A percentile compares a stretch with the other conserved stretches of the same genome.
Conservation (phyloP, 2,797 vertebrate genomes). For the Channa striata region DNA sequence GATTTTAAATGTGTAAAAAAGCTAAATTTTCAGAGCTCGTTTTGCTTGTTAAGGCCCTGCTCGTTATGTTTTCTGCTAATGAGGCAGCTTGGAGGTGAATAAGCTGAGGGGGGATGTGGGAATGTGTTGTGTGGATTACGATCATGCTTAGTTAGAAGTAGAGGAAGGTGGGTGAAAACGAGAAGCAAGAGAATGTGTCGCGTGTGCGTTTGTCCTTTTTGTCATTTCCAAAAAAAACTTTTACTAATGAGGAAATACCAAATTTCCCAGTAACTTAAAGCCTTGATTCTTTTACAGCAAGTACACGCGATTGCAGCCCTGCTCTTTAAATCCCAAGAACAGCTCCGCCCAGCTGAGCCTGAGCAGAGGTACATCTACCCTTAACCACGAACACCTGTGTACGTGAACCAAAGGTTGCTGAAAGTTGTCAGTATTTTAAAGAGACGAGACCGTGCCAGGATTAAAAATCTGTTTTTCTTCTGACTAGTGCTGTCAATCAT, state of each 20-base stretch:
- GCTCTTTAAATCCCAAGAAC: background rate
- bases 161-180: background rate
- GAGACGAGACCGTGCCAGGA: background rate
- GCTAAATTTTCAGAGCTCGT: constrained; percentile 60
- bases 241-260: too few relatives aligned
- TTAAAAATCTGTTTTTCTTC: background rate
- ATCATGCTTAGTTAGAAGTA: constrained; percentile 3
- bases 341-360: background rate
- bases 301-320: background rate
- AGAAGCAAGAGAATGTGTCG: background rate
- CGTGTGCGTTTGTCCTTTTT: background rate
- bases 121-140: constrained; percentile 18
- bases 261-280: background rate
- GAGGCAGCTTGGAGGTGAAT: constrained; percentile 68
- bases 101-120: constrained; percentile 53
- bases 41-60: constrained; percentile 67
- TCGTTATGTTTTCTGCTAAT: constrained; percentile 68
- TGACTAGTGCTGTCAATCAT: too few relatives aligned
- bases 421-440: background rate
- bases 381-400: constrained; percentile 11
- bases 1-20: constrained; percentile 6
- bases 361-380: background rate
- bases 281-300: too few relatives aligned
- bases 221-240: too few relatives aligned
- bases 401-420: background rate